These are phyloP conservation scores for Gopherus evgoodei DNA, from an alignment of 2,113 vertebrate genomes.

Conservation along the genomic window DNA sequence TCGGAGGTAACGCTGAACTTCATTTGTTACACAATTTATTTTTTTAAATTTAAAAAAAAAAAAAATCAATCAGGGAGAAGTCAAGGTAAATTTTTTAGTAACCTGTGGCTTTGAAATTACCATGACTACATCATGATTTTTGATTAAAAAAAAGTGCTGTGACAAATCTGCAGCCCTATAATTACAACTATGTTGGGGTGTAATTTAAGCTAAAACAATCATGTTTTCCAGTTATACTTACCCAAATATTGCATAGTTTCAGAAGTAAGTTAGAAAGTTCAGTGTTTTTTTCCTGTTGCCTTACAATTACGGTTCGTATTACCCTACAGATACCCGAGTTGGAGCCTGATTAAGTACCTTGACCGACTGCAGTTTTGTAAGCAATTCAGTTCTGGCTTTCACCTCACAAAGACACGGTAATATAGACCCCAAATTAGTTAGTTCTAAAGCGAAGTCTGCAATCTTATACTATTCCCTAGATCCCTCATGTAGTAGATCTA, in stretches of 20 bases:
- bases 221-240: neutral
- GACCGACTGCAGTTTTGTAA: neutral
- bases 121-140: too few species aligned
- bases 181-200: neutral
- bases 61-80: too few species aligned
- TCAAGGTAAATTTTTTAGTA: too few species aligned
- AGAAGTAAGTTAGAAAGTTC: neutral
- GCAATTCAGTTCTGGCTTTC: neutral
- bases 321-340: neutral
- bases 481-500: neutral
- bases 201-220: neutral
- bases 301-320: neutral
- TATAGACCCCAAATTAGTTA: neutral
- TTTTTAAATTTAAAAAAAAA: too few species aligned
- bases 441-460: neutral
- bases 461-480: neutral
- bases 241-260: neutral
- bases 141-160: too few species aligned
- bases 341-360: neutral
- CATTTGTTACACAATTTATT: too few species aligned
- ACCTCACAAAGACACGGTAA: neutral
- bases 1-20: too few species aligned
- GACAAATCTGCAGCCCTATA: too few species aligned
- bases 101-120: too few species aligned
- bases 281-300: neutral